Evolutionary conservation across 2,797 vertebrate genomes (phyloP).

Genomic region (Margarornis squamiger): DNA sequence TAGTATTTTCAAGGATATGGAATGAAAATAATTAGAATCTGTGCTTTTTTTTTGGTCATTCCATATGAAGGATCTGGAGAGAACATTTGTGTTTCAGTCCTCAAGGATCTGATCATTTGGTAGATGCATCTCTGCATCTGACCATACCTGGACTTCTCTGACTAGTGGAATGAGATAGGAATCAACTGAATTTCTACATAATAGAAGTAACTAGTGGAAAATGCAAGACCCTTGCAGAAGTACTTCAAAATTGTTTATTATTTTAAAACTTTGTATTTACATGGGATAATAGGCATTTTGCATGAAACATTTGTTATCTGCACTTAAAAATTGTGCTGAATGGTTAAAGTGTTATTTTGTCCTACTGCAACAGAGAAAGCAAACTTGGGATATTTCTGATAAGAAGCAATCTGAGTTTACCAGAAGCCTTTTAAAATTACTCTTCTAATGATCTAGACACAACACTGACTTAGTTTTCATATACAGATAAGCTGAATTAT

Average conservation of each 20-base stretch:
- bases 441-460: background rate
- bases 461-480: background rate
- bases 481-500: background rate
- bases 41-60: background rate
- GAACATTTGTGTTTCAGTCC: background rate
- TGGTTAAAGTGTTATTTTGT: background rate
- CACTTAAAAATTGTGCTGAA: background rate
- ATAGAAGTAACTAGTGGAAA: background rate
- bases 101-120: background rate
- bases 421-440: background rate
- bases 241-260: background rate
- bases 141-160: background rate
- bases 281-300: background rate
- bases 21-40: background rate
- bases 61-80: background rate
- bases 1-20: background rate
- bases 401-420: background rate
- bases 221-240: background rate
- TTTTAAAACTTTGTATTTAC: background rate
- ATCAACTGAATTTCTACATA: background rate
- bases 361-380: background rate
- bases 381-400: background rate
- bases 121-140: background rate
- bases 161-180: background rate
- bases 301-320: conserved; percentile 1